phyloP scores from a whole-genome alignment of 1,140 invertebrate genomes.

The Phocides pigmalion region DNA sequence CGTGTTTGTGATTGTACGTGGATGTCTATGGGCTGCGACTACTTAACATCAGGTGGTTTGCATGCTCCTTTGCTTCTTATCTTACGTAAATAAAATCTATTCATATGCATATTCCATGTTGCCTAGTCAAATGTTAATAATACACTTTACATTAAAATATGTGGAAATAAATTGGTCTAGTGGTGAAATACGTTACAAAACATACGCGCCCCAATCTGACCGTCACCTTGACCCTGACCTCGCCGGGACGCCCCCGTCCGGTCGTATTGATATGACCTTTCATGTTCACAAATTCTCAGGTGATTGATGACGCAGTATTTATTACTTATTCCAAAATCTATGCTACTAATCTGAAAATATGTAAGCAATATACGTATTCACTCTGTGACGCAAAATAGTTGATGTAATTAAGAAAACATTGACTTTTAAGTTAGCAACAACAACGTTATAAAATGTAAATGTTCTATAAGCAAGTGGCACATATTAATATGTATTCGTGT shows the following conservation, averaged over 20 bases:
- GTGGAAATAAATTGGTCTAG: neutral
- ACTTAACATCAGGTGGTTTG: no score
- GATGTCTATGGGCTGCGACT: no score
- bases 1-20: no score
- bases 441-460: no score
- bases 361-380: neutral
- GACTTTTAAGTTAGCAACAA: no score
- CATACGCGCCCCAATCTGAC: neutral
- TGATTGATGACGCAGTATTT: neutral
- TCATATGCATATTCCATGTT: no score
- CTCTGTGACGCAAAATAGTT: neutral
- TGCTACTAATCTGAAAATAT: neutral
- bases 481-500: neutral
- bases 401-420: no score
- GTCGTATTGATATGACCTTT: slow-evolving; percentile 5
- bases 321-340: neutral
- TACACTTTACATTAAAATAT: neutral
- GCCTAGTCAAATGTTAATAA: neutral
- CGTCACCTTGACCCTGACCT: slow-evolving; percentile 11
- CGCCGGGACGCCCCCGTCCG: neutral
- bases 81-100: no score
- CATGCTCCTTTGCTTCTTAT: no score
- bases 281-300: neutral
- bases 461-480: no score
- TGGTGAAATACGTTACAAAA: neutral